Evolutionary conservation across 2,113 vertebrate species (phyloP).

Genomic region (Tapirus terrestris): DNA sequence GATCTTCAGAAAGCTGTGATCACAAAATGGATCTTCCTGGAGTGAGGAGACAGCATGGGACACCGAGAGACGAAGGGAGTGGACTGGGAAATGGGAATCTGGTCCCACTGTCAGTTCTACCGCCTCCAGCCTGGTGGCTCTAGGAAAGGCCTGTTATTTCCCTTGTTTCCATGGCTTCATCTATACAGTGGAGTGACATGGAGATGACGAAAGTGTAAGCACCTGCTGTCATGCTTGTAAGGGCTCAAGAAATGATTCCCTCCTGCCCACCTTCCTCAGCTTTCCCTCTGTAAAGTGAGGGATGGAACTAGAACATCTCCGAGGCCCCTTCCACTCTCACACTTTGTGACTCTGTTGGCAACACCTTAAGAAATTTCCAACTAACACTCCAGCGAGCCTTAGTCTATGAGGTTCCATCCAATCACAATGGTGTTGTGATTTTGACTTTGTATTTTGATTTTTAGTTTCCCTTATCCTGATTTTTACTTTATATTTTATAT

Average conservation of each 20-base stretch:
- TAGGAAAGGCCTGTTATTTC: background rate
- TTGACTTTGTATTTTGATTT: background rate
- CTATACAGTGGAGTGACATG: background rate
- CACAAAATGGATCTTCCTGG: conserved; percentile 10
- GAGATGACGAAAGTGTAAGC: accelerated
- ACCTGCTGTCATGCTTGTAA: background rate
- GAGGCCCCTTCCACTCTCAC: background rate
- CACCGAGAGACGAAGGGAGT: background rate
- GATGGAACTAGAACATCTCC: background rate
- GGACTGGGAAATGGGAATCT: background rate
- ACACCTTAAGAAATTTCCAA: background rate
- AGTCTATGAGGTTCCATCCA: background rate
- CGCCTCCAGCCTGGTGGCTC: background rate
- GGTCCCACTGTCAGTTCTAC: background rate
- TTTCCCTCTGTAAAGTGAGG: background rate
- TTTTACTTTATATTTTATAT: conserved; percentile 18
- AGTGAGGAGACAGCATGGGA: background rate
- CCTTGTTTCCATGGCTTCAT: background rate
- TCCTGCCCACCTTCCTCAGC: background rate
- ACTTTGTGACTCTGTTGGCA: background rate
- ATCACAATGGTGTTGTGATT: background rate
- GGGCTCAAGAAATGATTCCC: background rate
- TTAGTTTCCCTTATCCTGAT: background rate
- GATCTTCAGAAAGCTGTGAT: conserved; percentile 46
- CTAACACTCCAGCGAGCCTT: background rate